Evolutionary conservation across 2,797 vertebrate genomes (phyloP), one percentile per base, ranked within the genome.

Genomic region (Meriones psammophilus): DNA sequence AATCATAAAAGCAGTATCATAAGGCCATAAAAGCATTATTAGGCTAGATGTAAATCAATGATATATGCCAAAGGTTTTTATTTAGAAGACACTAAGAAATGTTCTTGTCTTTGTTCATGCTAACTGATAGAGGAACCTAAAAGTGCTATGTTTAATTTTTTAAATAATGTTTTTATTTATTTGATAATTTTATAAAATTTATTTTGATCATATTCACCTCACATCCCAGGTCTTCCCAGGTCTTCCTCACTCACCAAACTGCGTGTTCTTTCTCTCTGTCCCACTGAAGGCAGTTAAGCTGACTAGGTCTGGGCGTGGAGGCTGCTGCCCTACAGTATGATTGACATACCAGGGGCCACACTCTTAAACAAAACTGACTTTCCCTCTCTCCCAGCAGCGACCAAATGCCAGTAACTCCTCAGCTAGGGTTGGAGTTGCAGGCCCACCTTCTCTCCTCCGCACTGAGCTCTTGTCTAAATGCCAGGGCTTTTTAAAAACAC

Each of bases 1-100:
- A 96, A 33, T 77, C 66, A 87, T 86, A 96, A 94, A 94, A 96
- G 39, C 60, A 91, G 89, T 30, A 76, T 12, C 77, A 36, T 39
- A 85, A 39, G 8, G 92, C 84, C 84, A 91, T 12, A 94, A 94
- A 93, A 91, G 36, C 86, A 80, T 24, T 73, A 86, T 93, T 24
- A 95, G 36, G 62, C 8, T 89, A 79, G 56, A 93, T 92, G 74
- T 81, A 73, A 94, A 89, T 15, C 87, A 94, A 17, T 89, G 14
- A 39, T 76, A 83, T 66, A 92, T 30, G 58, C 74, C 93, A 88
- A 66, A 68, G 18, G 8, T 30, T 42, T 26, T n/a, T n/a, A 36
- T 39, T 60, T 24, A 8, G 18, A 77, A 77, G 26, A 77, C 3
- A 17, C 1, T 30, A 42, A 77, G 42, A 77, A 50, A 66, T 85